Conservation (phyloP, 92 coral and sea anemone genomes). For the Bergia sp. region DNA sequence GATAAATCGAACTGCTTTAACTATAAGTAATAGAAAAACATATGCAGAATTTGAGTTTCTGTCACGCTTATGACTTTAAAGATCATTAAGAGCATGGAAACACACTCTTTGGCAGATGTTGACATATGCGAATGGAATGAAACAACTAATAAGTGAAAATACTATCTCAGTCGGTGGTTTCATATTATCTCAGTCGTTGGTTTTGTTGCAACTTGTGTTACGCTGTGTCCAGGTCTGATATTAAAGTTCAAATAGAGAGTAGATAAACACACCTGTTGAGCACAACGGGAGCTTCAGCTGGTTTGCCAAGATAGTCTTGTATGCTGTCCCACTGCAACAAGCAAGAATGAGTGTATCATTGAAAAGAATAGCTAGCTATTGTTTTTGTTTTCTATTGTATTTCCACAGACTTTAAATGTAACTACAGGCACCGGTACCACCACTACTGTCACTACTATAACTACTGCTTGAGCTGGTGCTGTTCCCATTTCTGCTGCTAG, state of each 20-base stretch:
- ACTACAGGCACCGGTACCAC: too few species aligned
- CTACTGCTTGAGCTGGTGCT: too few species aligned
- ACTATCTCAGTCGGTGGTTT: background rate
- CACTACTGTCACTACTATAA: too few species aligned
- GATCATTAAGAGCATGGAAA: background rate
- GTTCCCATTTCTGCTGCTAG: too few species aligned
- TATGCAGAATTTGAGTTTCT: background rate
- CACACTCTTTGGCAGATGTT: background rate
- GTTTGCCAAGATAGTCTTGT: conserved; percentile 96
- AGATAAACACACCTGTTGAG: conserved; percentile 70
- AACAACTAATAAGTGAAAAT: too few species aligned
- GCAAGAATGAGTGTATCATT: background rate
- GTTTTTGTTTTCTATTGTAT: too few species aligned
- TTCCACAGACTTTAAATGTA: too few species aligned
- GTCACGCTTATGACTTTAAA: background rate
- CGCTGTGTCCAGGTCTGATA: background rate
- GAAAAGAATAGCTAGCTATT: background rate
- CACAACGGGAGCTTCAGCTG: conserved; percentile 98
- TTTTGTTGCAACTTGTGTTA: background rate
- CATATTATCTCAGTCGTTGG: background rate
- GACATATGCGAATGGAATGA: background rate
- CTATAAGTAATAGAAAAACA: too few species aligned
- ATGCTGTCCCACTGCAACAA: conserved; percentile 95
- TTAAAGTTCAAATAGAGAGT: background rate
- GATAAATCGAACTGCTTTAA: too few species aligned